Evolutionary conservation across 2,797 vertebrate species (phyloP), one percentile per base, ranked within the genome.

Genomic region (Myripristis murdjan): DNA sequence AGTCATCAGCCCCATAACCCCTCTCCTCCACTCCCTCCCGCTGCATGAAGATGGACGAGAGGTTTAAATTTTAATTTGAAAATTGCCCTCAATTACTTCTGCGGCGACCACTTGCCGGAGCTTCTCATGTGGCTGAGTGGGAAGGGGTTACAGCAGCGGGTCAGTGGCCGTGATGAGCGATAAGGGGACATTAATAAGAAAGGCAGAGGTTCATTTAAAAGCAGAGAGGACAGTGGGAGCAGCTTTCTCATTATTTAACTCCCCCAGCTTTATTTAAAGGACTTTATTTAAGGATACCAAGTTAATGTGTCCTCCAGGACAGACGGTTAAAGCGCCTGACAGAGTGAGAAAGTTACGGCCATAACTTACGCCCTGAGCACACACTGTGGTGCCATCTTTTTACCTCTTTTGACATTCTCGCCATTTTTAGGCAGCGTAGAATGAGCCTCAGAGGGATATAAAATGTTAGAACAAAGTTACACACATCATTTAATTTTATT

Each of bases 51-150:
- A 93, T 89, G 87, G 91, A 92, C 90, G 91, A 92, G 90, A 90
- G 95, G 81, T 94, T 95, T 95, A 95, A 95, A 96, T 96, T 94
- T 96, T 95, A 95, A 97, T 96, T 96, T 96, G 94, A 96, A 97
- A 97, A 95, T 96, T 96, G 95, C 95, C 89, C 92, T 96, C 93
- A 95, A 93, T 97, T 96, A 96, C 90, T 87, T 93, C 80, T 88
- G 86, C 43, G 81, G 77, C 83, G 95, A 95, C 92, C 95, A 96
- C 94, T 95, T 92, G 95, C 90, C 82, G 88, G 95, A 95, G 94
- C 88, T 82, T 79, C 89, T 90, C 80, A 31, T 86, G 83, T 75
- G 84, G 89, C 73, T 84, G 91, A 93, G 90, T 89, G 89, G 83
- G 82, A 86, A 88, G 82, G 82, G 91, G 80, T 91, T 85, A 91